Base-by-base conservation (phyloP, 2,888 invertebrate species). In the Adelphocoris suturalis region DNA sequence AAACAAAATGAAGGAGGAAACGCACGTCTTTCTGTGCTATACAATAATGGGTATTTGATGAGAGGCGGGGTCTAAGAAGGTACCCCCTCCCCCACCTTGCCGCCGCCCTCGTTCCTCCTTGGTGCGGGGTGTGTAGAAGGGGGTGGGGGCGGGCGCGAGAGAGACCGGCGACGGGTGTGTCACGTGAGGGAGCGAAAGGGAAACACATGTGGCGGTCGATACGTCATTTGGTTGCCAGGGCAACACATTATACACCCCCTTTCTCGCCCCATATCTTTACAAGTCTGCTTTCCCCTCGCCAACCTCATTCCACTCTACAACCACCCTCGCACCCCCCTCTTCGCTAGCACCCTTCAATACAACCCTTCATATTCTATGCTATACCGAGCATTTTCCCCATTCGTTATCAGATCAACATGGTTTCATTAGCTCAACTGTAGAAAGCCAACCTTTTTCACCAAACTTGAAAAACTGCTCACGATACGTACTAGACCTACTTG, bases 201-300 rank as follows among this genome's bases (percentile, higher is more conserved):
- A 16, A 90, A 75, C 90, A 90, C 90, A 89, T 85, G 90, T 90
- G 90, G 68, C 85, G 91, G 90, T 91, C 91, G 91, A 91, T 91
- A 91, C 91, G 91, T 91, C 91, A 91, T 91, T 91, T 91, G 91
- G 91, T 91, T 91, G 91, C 91, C 88, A 89, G 89, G 87, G 90
- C 90, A 90, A 91, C 91, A 91, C 91, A 91, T 91, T 91, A 91
- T 91, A 91, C 91, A 90, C 90, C 91, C 91, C 89, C 89, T 89
- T 68, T 89, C 82, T 89, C 89, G 76, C 89, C 84, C 82, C 89
- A 89, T 89, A 89, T 89, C 89, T 89, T 89, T 89, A 89, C 89
- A 89, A 89, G 89, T 89, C 84, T 84, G 84, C 84, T 82, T 13
- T 48, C 52, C 76, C 78, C 19, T 27, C 57, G 37, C 57, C 85